phyloP scores from a whole-genome alignment of 2,888 invertebrate species.

The Caradrina clavipalpis region DNA sequence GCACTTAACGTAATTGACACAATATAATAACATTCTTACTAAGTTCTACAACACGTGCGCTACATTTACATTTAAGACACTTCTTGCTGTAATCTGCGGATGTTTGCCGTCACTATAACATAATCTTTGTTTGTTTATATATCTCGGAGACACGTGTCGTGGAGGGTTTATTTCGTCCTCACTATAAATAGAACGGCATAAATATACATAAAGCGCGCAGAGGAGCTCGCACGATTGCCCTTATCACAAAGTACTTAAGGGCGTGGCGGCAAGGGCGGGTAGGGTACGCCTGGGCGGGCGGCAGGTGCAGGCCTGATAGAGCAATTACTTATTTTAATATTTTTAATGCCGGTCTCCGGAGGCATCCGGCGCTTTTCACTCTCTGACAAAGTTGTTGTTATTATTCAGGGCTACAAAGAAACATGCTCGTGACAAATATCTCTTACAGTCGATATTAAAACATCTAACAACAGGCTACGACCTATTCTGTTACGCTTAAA shows the following conservation, averaged over 20 bases:
- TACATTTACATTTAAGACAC: constrained; percentile 40
- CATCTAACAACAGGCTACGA: constrained; percentile 35
- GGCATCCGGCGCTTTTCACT: constrained; percentile 74
- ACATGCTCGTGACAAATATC: constrained; percentile 59
- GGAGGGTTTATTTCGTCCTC: constrained; percentile 59
- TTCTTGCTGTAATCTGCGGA: constrained; percentile 42
- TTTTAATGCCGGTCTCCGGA: constrained; percentile 81
- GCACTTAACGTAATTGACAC: constrained; percentile 81
- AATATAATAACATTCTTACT: constrained; percentile 53
- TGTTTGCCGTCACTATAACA: constrained; percentile 42
- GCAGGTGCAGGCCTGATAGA: constrained; percentile 87
- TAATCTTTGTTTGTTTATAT: constrained; percentile 53
- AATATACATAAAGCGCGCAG: constrained; percentile 66
- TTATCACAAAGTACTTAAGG: constrained; percentile 79
- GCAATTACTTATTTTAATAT: constrained; percentile 89
- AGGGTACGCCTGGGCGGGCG: constrained; percentile 70
- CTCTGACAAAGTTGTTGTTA: constrained; percentile 75
- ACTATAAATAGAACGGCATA: constrained; percentile 66
- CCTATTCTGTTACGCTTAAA: constrained; percentile 24
- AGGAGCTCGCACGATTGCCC: constrained; percentile 74
- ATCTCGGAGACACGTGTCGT: constrained; percentile 60
- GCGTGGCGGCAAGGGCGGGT: constrained; percentile 70
- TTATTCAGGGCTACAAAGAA: constrained; percentile 73
- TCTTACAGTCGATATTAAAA: constrained; percentile 42
- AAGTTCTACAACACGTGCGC: constrained; percentile 44